Conservation (phyloP, 2,888 invertebrate genomes). For the Strigamia maritima region DNA sequence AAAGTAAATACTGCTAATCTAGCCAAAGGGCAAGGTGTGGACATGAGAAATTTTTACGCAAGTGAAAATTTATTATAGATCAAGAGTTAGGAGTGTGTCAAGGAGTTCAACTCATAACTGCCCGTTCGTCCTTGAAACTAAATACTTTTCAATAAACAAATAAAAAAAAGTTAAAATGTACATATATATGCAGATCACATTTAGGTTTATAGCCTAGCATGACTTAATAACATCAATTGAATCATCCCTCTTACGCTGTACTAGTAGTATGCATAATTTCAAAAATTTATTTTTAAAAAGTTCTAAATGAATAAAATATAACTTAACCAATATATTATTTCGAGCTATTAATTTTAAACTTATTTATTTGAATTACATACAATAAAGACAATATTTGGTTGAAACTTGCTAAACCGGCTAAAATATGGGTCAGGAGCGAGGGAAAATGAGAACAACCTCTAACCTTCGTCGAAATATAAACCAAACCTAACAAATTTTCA, state of each 20-base stretch:
- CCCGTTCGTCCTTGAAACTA: background rate
- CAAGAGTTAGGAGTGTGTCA: background rate
- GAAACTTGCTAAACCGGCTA: conserved; percentile 6
- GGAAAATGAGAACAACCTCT: background rate
- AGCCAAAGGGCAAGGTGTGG: background rate
- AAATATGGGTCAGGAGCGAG: conserved; percentile 10
- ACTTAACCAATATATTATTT: too few relatives aligned
- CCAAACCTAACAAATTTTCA: background rate
- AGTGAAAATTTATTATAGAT: background rate
- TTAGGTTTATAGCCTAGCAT: too few relatives aligned
- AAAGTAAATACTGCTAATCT: background rate
- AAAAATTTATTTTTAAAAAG: too few relatives aligned
- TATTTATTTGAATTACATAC: too few relatives aligned
- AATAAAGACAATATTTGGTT: background rate
- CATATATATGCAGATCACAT: background rate
- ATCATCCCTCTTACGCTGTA: background rate
- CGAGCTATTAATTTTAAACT: too few relatives aligned
- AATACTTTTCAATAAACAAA: background rate
- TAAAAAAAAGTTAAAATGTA: background rate
- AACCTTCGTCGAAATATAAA: background rate
- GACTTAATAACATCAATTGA: background rate
- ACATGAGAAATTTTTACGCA: background rate
- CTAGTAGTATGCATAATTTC: background rate
- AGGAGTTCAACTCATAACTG: background rate
- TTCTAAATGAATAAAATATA: too few relatives aligned